Evolutionary conservation across 1,140 invertebrate genomes (phyloP).

Genomic region (Anastrepha obliqua): DNA sequence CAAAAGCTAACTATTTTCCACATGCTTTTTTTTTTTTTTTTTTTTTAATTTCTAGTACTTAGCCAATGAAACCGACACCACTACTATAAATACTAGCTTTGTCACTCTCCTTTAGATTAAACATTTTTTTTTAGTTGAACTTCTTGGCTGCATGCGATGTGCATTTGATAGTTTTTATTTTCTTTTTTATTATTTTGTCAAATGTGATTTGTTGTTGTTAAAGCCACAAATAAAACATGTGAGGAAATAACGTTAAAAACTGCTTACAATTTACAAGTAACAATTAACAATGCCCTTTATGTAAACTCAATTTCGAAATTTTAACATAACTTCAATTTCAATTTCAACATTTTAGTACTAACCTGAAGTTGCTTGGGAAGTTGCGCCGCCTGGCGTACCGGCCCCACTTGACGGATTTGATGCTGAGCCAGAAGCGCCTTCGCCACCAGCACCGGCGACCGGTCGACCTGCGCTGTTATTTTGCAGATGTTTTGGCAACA

Average conservation of each 20-base stretch:
- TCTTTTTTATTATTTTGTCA: too few species aligned
- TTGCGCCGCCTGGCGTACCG: slow-evolving; percentile 56
- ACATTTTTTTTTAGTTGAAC: too few species aligned
- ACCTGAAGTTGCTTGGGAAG: slow-evolving; percentile 60
- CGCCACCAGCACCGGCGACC: slow-evolving; percentile 58
- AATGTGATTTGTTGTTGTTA: background rate
- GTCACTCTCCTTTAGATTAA: too few species aligned
- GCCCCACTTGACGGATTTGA: slow-evolving; percentile 56
- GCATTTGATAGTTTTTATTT: too few species aligned
- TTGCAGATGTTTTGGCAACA: slow-evolving; percentile 73
- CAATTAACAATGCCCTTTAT: slow-evolving; percentile 20
- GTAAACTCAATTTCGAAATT: slow-evolving; percentile 25
- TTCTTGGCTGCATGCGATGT: too few species aligned
- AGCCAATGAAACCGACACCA: too few species aligned
- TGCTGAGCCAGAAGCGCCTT: slow-evolving; percentile 55
- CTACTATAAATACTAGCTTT: too few species aligned
- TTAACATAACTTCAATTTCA: background rate
- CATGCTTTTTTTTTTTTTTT: too few species aligned
- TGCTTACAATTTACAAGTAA: background rate
- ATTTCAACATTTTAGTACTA: slow-evolving; percentile 8
- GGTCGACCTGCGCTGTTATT: slow-evolving; percentile 59
- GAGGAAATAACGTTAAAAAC: background rate
- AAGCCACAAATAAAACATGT: slow-evolving; percentile 6
- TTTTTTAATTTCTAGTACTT: too few species aligned
- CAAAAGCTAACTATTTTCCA: too few species aligned